Evolutionary conservation across 2,113 vertebrate genomes (phyloP).

Genomic region (Dicentrarchus labrax): DNA sequence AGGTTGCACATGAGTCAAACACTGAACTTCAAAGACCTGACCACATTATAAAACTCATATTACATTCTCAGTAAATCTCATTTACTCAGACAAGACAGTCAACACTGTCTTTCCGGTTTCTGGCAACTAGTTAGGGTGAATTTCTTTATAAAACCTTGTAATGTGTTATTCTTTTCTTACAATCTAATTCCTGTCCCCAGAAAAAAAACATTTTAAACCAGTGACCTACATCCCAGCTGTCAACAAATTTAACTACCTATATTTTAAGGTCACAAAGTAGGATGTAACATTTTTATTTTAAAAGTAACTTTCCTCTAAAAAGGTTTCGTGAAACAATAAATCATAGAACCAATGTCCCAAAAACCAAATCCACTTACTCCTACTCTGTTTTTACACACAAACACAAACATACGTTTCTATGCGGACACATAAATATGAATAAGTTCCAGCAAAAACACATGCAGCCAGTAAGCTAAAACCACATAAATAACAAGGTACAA

Average conservation of each 20-base stretch:
- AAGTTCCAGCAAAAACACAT: conserved; percentile 10
- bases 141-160: conserved; percentile 11
- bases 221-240: not conserved
- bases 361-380: not conserved
- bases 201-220: not conserved
- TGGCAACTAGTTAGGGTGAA: not conserved
- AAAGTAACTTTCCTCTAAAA: not conserved
- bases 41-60: conserved; percentile 57
- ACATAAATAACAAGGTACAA: conserved; percentile 40
- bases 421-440: conserved; percentile 21
- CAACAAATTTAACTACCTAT: not conserved
- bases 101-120: not conserved
- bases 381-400: conserved; percentile 7
- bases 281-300: not conserved
- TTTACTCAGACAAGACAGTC: conserved; percentile 27
- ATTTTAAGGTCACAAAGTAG: not conserved
- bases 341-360: not conserved
- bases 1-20: conserved; percentile 68
- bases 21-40: conserved; percentile 66
- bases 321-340: conserved; percentile 21
- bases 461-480: not conserved
- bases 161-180: not conserved
- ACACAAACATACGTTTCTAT: conserved; percentile 10
- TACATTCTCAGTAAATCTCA: conserved; percentile 43
- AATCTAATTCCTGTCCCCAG: not conserved